These are phyloP conservation scores for Jordanella pulchra DNA, from an alignment of 2,797 vertebrate species.

Conservation along the genomic window DNA sequence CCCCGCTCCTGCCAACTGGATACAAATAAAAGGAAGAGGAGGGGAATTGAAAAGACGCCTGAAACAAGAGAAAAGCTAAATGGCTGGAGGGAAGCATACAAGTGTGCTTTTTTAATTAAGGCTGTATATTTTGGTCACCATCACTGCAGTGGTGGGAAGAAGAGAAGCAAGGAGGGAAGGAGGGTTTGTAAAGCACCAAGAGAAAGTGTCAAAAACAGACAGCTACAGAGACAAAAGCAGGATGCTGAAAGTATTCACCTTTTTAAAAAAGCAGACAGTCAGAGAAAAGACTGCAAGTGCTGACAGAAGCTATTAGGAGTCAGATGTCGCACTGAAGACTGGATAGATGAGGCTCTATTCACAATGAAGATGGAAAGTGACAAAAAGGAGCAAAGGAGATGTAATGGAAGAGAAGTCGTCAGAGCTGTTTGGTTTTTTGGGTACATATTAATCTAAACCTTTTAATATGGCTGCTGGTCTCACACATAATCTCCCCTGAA, in stretches of 20 bases:
- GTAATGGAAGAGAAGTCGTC: slow-evolving; percentile 45
- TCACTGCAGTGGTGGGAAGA: slow-evolving; percentile 48
- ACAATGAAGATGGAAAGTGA: slow-evolving; percentile 56
- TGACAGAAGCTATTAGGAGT: slow-evolving; percentile 69
- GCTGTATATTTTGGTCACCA: slow-evolving; percentile 53
- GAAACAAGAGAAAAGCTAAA: slow-evolving; percentile 52
- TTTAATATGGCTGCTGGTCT: slow-evolving; percentile 28
- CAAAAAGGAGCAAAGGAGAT: slow-evolving; percentile 53
- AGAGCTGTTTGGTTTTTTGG: slow-evolving; percentile 32
- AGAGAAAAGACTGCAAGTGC: slow-evolving; percentile 41
- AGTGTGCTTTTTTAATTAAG: slow-evolving; percentile 55
- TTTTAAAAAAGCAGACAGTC: slow-evolving; percentile 52
- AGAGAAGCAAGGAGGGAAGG: slow-evolving; percentile 43
- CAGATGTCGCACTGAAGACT: slow-evolving; percentile 35
- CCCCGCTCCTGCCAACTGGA: slow-evolving; percentile 31
- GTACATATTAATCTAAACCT: slow-evolving; percentile 40
- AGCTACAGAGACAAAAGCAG: slow-evolving; percentile 69
- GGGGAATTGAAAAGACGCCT: slow-evolving; percentile 62
- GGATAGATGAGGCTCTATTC: slow-evolving; percentile 46
- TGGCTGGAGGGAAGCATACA: slow-evolving; percentile 56
- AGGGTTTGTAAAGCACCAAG: slow-evolving; percentile 53
- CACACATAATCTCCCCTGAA: slow-evolving; percentile 19
- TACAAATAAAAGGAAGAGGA: slow-evolving; percentile 56
- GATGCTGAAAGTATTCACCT: slow-evolving; percentile 67
- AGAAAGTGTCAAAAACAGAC: slow-evolving; percentile 72